Evolutionary conservation across 2,888 invertebrate species (phyloP), one percentile per base, ranked within the genome.

Genomic region (Tricholauxania praeusta): DNA sequence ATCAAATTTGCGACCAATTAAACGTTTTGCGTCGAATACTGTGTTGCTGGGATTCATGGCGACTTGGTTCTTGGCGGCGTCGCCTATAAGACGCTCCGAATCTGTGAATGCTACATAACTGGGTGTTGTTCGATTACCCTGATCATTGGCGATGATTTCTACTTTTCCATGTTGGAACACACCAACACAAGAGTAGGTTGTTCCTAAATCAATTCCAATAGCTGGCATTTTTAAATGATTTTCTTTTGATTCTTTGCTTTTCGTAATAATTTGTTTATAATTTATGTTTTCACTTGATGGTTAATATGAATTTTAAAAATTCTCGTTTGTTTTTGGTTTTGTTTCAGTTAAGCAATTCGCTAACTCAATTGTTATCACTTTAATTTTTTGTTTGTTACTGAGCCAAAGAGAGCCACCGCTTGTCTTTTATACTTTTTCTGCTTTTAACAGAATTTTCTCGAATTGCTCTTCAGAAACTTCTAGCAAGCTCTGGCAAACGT

Each of bases 11-110:
- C 97, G 93, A 93, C 84, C 97, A 88, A 97, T 97, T 83, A 98
- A 90, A 87, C 97, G 93, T 89, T 98, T 94, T 80, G 96, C 97
- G 91, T 98, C 98, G 87, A 94, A 95, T 83, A 95, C 94, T 80
- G 94, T 94, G 90, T 95, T 95, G 87, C 92, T 93, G 78, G 95
- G 95, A 89, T 95, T 95, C 94, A 95, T 94, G 81, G 95, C 93
- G 79, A 93, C 93, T 88, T 94, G 94, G 88, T 93, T 94, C 87
- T 94, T 94, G 78, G 94, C 94, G 72, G 94, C 93, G 88, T 94
- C 94, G 80, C 94, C 94, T 83, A 94, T 93, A 81, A 94, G 90
- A 83, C 94, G 91, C 86, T 94, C 94, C 0, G 93, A 93, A 87
- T 95, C 95, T 59, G 94, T 94, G 88, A 95, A 95, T 75, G 94